Percentiles rank a stretch among this genome's conserved stretches.
Evolutionary conservation across 2,113 vertebrate species (phyloP).

Genomic region (Lycocorax pyrrhopterus): DNA sequence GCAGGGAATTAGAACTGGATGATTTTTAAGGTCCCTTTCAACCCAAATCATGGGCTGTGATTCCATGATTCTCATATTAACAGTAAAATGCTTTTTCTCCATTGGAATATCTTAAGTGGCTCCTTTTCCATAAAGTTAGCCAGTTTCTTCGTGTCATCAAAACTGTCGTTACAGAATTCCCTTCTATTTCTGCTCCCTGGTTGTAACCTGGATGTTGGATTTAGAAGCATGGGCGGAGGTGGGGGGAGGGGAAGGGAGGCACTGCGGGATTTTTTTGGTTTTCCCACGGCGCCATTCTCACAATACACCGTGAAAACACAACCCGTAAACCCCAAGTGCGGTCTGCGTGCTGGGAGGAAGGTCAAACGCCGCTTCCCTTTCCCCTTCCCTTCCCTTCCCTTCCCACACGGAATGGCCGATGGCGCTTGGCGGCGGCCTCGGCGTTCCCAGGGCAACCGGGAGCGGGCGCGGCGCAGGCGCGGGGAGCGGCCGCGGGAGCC

Average conservation of each 20-base stretch:
- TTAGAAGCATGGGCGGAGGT: not conserved
- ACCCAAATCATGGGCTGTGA: not conserved
- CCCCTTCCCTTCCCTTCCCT: not conserved
- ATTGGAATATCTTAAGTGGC: not conserved
- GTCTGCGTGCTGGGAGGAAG: not conserved
- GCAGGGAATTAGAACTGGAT: too few relatives aligned
- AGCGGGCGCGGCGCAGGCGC: not conserved
- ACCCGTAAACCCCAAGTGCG: not conserved
- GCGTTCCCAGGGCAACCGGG: constrained; percentile 78
- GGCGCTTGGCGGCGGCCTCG: constrained; percentile 74
- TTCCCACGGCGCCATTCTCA: not conserved
- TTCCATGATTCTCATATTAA: not conserved
- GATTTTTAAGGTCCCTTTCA: not conserved
- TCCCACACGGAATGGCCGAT: constrained; percentile 78
- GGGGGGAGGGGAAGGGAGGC: not conserved
- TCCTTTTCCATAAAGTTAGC: not conserved
- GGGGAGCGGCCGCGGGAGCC: constrained; percentile 24
- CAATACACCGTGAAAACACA: accelerated
- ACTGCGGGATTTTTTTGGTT: not conserved
- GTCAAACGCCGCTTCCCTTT: constrained; percentile 1
- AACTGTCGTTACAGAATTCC: not conserved
- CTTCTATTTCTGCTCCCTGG: not conserved
- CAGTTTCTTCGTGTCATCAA: not conserved
- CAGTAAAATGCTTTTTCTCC: not conserved
- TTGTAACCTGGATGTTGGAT: not conserved